Conservation (phyloP, 53 echinoderm and acorn worm genomes). For the Glandiceps talaboti region DNA sequence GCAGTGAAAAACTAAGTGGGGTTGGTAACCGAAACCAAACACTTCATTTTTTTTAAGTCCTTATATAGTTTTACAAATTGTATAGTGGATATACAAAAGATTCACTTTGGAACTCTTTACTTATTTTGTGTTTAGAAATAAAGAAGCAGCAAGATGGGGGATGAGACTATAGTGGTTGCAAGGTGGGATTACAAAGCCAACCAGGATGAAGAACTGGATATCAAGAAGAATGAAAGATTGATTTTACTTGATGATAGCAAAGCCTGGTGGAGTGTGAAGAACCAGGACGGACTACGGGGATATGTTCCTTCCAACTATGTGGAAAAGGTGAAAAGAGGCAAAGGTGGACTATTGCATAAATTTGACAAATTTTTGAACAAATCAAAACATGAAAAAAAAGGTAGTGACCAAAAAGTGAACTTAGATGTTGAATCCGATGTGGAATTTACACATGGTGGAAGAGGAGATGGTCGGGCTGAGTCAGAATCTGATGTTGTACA, state of each 20-base stretch:
- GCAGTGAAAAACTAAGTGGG: no score
- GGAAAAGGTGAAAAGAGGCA: constrained; percentile 55
- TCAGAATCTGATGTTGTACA: constrained; percentile 31
- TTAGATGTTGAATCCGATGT: background rate
- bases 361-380: background rate
- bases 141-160: constrained; percentile 53
- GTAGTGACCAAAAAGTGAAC: background rate
- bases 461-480: background rate
- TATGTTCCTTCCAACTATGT: constrained; percentile 99
- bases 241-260: constrained; percentile 75
- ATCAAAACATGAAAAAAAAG: background rate
- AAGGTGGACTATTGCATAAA: background rate
- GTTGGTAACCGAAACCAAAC: no score
- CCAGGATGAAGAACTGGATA: constrained; percentile 83
- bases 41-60: no score
- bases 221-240: constrained; percentile 78
- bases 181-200: constrained; percentile 99
- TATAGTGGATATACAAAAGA: no score
- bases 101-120: no score
- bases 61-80: no score
- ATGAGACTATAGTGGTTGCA: constrained; percentile 89
- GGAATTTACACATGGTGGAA: no score
- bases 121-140: no score
- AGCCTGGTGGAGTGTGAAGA: constrained; percentile 94
- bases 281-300: constrained; percentile 35